Evolutionary conservation across 1,140 invertebrate species (phyloP).

Genomic region (Aphis craccivora): DNA sequence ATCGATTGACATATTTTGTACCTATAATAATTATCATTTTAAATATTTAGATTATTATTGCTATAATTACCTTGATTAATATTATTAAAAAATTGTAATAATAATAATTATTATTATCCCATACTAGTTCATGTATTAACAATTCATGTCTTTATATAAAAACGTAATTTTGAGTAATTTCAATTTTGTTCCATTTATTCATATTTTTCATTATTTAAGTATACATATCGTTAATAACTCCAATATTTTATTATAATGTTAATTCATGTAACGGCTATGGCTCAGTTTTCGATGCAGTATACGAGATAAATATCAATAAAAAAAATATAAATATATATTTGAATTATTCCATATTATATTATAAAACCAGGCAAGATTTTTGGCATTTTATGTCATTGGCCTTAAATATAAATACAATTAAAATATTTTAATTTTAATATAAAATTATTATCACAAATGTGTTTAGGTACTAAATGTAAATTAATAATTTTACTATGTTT

Average conservation of each 20-base stretch:
- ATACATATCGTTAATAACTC: no score
- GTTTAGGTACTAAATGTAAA: not conserved
- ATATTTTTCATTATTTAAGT: not conserved
- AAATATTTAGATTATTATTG: not conserved
- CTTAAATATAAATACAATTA: not conserved
- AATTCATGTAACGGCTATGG: not conserved
- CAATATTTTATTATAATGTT: not conserved
- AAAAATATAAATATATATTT: not conserved
- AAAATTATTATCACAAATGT: constrained; percentile 28
- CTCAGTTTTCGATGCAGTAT: not conserved
- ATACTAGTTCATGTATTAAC: not conserved
- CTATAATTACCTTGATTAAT: not conserved
- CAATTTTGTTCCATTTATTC: not conserved
- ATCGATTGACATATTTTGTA: not conserved
- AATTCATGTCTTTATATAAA: not conserved
- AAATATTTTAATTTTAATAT: not conserved
- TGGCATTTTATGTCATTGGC: not conserved
- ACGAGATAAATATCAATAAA: not conserved
- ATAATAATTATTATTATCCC: not conserved
- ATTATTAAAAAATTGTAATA: not conserved
- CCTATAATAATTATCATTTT: not conserved
- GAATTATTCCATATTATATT: not conserved
- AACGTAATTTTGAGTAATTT: not conserved
- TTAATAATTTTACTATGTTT: constrained; percentile 7
- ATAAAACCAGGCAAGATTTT: not conserved